Base-by-base conservation (phyloP, 2,797 vertebrate species). In the Tamandua tetradactyla region DNA sequence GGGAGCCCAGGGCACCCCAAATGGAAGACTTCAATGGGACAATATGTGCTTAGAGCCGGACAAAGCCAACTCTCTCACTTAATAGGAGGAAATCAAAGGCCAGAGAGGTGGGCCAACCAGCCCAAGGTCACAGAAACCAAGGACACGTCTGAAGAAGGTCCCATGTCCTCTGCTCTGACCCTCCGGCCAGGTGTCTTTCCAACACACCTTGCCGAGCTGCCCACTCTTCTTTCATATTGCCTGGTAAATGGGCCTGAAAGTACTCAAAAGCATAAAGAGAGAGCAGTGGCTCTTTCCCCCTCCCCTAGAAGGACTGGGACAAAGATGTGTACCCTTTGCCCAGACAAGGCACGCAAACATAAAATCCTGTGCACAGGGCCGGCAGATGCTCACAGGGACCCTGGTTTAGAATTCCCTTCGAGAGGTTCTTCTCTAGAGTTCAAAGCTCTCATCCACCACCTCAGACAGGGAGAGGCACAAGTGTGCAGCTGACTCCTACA, bases 401-500 rank as follows among this genome's bases (percentile, higher is more conserved):
- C 49, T 27, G 9, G 0, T 22, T 9, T 9, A 37, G 81, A 79
- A 57, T 4, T 12, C 15, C 37, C 69, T 2, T 1, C 0, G 6
- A 68, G 25, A 62, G 55, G 27, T 11, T n/a, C 5, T 55, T 49
- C 69, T 3, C 30, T 44, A 32, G 62, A 75, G 22, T 37, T 47
- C 66, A 80, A 55, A 81, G 87, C 10, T 76, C 35, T 49, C 2
- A n/a, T 55, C 5, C 30, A 52, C 4, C 1, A 14, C 68, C 66
- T 35, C 11, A n/a, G 22, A 42, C 9, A 27, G 20, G 23, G 25
- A 57, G 10, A n/a, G 30, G 87, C 0, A 17, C 10, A 42, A 0
- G 3, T 0, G 12, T 5, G 17, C 66, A 47, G n/a, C 40, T 1
- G 11, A n/a, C 30, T 18, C 30, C 61, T n/a, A n/a, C 2, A 17